phyloP scores from a whole-genome alignment of 1,140 invertebrate species.

The Camponotus pennsylvanicus region DNA sequence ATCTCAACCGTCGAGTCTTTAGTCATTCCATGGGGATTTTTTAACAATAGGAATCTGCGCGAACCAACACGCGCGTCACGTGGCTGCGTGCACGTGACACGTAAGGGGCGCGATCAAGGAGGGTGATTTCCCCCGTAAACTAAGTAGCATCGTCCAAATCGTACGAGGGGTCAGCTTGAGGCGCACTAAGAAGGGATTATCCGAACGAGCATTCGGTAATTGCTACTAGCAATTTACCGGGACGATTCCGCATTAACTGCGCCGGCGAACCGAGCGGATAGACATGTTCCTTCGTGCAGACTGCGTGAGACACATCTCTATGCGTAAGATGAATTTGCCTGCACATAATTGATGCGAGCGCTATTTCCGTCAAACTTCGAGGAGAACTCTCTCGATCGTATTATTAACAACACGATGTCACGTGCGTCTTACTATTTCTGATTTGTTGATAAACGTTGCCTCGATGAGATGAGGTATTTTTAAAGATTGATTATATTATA shows the following conservation, averaged over 20 bases:
- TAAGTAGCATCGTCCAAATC: conserved; percentile 76
- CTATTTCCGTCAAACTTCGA: not conserved
- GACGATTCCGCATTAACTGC: conserved; percentile 80
- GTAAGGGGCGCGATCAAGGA: conserved; percentile 72
- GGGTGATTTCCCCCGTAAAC: conserved; percentile 80
- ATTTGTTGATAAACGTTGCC: not conserved
- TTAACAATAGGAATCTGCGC: conserved; percentile 77
- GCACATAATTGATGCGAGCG: conserved; percentile 3
- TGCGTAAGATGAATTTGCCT: conserved; percentile 47
- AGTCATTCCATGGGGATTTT: conserved; percentile 66
- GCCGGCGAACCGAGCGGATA: conserved; percentile 66
- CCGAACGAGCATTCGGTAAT: conserved; percentile 79
- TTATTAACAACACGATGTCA: not conserved
- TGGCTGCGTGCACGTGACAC: conserved; percentile 77
- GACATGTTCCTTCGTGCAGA: conserved; percentile 54
- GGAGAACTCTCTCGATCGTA: conserved; percentile 9
- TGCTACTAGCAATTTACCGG: conserved; percentile 80
- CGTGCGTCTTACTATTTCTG: not conserved
- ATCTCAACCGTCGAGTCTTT: conserved; percentile 31
- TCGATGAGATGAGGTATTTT: not conserved
- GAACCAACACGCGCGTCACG: conserved; percentile 65
- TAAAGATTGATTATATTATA: not conserved
- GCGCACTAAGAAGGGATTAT: conserved; percentile 78
- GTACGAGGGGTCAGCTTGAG: conserved; percentile 72
- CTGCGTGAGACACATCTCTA: conserved; percentile 45